These are phyloP conservation scores for Uloborus plumipes DNA, from an alignment of 2,888 invertebrate genomes.

Conservation along the genomic window DNA sequence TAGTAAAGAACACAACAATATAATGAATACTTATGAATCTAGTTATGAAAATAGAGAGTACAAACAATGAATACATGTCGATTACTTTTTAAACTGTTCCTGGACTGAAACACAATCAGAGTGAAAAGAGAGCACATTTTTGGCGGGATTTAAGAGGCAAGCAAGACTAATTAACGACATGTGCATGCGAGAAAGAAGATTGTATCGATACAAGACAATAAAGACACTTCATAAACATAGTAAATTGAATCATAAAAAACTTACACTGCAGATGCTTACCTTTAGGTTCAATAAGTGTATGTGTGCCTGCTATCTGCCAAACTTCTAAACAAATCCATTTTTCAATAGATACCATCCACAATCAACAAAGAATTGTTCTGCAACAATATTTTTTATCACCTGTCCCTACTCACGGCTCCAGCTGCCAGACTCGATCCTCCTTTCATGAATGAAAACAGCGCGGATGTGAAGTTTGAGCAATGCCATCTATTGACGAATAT, in stretches of 20 bases:
- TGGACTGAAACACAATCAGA: no score
- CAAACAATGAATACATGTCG: no score
- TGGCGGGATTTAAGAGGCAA: no score
- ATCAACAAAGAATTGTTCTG: conserved; percentile 21
- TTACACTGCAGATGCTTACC: background rate
- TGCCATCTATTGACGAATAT: conserved; percentile 6
- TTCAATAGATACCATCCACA: background rate
- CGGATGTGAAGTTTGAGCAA: background rate
- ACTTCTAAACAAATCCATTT: background rate
- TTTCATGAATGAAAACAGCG: conserved; percentile 46
- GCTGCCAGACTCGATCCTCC: conserved; percentile 31
- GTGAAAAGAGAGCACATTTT: no score
- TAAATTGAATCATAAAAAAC: background rate
- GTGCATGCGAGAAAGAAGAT: no score
- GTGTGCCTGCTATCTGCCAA: background rate
- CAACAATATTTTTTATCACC: conserved; percentile 39
- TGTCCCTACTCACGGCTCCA: conserved; percentile 41
- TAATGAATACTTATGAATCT: no score
- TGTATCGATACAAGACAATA: background rate
- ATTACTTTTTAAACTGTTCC: no score
- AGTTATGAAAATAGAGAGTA: no score
- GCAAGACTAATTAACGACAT: no score
- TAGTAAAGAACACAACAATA: no score
- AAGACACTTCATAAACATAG: background rate
- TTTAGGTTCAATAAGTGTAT: background rate